Percentiles rank a stretch among this genome's conserved stretches.
These are phyloP conservation scores for Aeoliscus strigatus DNA, from an alignment of 2,797 vertebrate genomes.

Conservation along the genomic window DNA sequence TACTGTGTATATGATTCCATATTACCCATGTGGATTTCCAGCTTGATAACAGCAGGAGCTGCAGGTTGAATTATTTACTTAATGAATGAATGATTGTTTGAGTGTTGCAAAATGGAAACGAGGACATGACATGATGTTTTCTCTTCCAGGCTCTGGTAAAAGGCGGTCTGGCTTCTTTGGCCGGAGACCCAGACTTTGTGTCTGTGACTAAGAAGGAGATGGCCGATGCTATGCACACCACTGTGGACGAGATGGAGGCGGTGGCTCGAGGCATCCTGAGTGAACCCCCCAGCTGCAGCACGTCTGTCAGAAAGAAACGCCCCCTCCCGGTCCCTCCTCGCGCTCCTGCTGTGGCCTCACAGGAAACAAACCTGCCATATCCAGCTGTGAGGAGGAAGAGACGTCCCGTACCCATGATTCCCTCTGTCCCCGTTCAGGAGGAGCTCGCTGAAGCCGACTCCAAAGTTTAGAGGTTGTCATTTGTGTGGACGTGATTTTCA, in stretches of 20 bases:
- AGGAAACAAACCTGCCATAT: constrained; percentile 39
- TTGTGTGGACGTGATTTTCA: constrained; percentile 15
- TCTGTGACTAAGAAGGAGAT: constrained; percentile 74
- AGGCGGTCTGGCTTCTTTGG: constrained; percentile 74
- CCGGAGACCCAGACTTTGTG: constrained; percentile 72
- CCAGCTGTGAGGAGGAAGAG: constrained; percentile 64
- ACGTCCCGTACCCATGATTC: constrained; percentile 52
- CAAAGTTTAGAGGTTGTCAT: constrained; percentile 44
- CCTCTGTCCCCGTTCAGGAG: constrained; percentile 9
- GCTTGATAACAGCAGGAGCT: background rate
- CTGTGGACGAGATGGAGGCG: constrained; percentile 73
- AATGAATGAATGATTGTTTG: background rate
- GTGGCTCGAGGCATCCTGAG: constrained; percentile 71
- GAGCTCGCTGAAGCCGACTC: constrained; percentile 33
- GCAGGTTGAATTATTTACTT: background rate
- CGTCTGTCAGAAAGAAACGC: constrained; percentile 53
- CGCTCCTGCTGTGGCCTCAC: constrained; percentile 7
- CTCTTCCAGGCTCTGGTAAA: constrained; percentile 74
- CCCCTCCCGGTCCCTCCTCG: constrained; percentile 57
- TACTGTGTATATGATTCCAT: no score
- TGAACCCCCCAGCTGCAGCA: constrained; percentile 38
- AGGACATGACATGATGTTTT: background rate
- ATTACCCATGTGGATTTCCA: no score
- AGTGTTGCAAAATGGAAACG: background rate
- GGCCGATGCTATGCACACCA: constrained; percentile 76